Evolutionary conservation across 2,888 invertebrate species (phyloP), one percentile per base, ranked within the genome.

Genomic region (Apotomis capreana): DNA sequence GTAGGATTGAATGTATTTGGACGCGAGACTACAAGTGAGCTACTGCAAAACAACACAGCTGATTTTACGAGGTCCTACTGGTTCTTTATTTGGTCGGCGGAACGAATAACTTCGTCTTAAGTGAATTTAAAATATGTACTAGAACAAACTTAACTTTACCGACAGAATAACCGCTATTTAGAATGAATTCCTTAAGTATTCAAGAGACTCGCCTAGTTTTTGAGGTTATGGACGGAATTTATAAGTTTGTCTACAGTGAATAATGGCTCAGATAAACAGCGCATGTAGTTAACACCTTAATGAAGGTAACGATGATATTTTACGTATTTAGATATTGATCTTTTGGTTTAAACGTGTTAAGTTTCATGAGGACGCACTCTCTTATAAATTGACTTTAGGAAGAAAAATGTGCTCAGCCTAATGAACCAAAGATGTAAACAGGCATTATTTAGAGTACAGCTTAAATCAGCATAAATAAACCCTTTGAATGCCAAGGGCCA

Each of bases 271-370:
- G 65, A 65, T 65, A 65, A 65, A 64, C 40, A 0, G 26, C 12
- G 54, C n/a, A 65, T 65, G 65, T 65, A 46, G 65, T 65, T 65
- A 65, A 57, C 65, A 65, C 65, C 57, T 65, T 65, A 65, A 65
- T 65, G 65, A 65, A 65, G 26, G 55, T 57, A 10, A 15, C n/a
- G 65, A 40, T 40, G 4, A 65, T 65, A 65, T 26, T 26, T 65
- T 65, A 65, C 55, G 55, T 26, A 55, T 55, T 44, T 57, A 12
- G 65, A 65, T 65, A 65, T 46, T 4, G 65, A 57, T 65, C 55
- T 62, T 51, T 59, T 13, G 5, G 6, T 49, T 54, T 54, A 49
- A 49, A 49, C 3, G 49, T 49, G 49, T 49, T 49, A 49, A 49
- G 49, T 10, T 49, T 10, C 12, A 10, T 10, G 9, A 49, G 9